These are phyloP conservation scores for Ginglymostoma cirratum DNA, from an alignment of 2,113 vertebrate species.

Conservation along the genomic window DNA sequence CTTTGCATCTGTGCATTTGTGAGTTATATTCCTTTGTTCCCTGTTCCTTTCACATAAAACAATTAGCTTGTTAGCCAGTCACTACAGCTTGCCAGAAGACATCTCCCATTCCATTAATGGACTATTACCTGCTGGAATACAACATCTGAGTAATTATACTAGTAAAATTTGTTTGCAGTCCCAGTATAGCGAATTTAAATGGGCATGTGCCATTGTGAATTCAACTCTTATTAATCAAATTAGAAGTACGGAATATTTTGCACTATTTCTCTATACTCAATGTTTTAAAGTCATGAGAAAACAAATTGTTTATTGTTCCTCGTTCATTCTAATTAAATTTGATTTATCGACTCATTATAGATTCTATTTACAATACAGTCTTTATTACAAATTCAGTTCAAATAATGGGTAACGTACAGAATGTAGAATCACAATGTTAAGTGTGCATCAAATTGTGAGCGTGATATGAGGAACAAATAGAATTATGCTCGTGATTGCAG, in stretches of 20 bases:
- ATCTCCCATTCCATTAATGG: constrained; percentile 30
- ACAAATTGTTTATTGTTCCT: constrained; percentile 19
- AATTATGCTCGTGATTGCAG: neutral
- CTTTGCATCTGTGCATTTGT: constrained; percentile 21
- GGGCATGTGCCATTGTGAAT: constrained; percentile 31
- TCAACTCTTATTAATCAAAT: constrained; percentile 37
- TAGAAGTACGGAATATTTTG: constrained; percentile 19
- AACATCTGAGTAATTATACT: constrained; percentile 40
- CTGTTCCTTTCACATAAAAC: constrained; percentile 36
- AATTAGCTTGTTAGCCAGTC: constrained; percentile 32
- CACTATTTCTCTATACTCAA: neutral
- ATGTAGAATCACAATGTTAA: neutral
- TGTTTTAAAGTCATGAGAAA: constrained; percentile 29
- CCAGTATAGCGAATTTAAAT: constrained; percentile 23
- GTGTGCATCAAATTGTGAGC: neutral
- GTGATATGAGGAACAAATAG: no score
- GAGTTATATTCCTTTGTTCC: constrained; percentile 14
- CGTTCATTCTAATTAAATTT: constrained; percentile 32
- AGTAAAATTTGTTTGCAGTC: constrained; percentile 28
- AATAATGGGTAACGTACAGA: neutral
- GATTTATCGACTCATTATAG: constrained; percentile 33
- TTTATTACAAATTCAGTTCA: constrained; percentile 26
- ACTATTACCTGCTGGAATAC: constrained; percentile 31
- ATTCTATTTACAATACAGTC: constrained; percentile 10
- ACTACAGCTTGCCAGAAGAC: constrained; percentile 30